Conservation (phyloP, 2,888 invertebrate genomes). For the Athetis lepigone region DNA sequence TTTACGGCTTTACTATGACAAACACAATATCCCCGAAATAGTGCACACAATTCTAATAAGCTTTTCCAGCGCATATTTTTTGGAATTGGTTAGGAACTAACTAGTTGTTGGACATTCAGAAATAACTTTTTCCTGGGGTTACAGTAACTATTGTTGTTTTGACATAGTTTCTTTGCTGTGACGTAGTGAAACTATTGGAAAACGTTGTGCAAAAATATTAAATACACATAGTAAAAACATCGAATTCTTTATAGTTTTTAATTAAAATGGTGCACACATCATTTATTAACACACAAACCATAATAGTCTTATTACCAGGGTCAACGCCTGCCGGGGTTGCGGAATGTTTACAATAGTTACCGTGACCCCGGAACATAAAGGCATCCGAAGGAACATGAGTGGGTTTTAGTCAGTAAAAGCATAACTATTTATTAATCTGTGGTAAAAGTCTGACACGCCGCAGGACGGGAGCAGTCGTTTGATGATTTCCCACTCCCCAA, state of each 20-base stretch:
- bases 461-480: no score
- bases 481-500: no score
- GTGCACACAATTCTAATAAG: neutral
- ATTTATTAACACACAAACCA: neutral
- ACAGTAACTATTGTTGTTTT: no score
- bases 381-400: no score
- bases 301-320: no score
- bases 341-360: no score
- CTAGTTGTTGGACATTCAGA: no score
- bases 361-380: no score
- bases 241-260: neutral
- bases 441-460: no score
- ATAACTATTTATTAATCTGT: no score
- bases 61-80: neutral
- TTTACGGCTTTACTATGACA: neutral
- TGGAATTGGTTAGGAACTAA: neutral
- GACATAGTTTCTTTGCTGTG: neutral
- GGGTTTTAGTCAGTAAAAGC: no score
- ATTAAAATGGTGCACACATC: neutral
- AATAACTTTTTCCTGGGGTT: conserved; percentile 7
- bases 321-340: no score
- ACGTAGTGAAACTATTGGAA: neutral
- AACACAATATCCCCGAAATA: neutral
- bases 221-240: neutral
- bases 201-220: neutral